Conservation (phyloP, 2,113 vertebrate species). For the Otocyon megalotis region DNA sequence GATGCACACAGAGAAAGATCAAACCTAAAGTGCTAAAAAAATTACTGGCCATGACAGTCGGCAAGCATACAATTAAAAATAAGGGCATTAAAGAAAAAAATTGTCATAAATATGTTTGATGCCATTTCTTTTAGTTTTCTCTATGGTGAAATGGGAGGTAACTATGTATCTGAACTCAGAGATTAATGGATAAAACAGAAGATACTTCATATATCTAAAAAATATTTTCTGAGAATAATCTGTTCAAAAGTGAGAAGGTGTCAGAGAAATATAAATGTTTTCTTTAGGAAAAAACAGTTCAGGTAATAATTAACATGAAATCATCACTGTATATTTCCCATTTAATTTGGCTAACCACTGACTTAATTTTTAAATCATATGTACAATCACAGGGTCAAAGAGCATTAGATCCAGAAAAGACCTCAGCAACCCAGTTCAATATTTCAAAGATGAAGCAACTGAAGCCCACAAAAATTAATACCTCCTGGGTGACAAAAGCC, state of each 20-base stretch:
- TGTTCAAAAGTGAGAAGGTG: background rate
- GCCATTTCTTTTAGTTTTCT: background rate
- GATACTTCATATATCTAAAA: background rate
- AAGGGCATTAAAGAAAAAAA: background rate
- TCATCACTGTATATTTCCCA: background rate
- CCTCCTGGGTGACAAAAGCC: background rate
- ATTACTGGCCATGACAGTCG: background rate
- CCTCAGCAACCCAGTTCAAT: background rate
- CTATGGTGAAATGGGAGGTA: background rate
- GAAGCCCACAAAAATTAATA: background rate
- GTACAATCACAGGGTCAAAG: constrained; percentile 7
- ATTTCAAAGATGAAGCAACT: constrained; percentile 38
- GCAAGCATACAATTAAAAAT: constrained; percentile 27
- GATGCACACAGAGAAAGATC: background rate
- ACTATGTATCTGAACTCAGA: background rate
- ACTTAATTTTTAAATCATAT: constrained; percentile 34
- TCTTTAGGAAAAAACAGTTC: constrained; percentile 18
- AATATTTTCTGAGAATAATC: background rate
- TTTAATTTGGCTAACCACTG: background rate
- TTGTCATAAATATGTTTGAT: background rate
- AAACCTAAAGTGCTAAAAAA: background rate
- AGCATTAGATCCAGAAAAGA: background rate
- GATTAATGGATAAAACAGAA: background rate
- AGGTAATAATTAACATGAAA: constrained; percentile 13
- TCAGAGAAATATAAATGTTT: constrained; percentile 43